Percentiles rank a stretch among this genome's conserved stretches.
Conservation (phyloP, 1,140 invertebrate species). For the Micrasema minimum region DNA sequence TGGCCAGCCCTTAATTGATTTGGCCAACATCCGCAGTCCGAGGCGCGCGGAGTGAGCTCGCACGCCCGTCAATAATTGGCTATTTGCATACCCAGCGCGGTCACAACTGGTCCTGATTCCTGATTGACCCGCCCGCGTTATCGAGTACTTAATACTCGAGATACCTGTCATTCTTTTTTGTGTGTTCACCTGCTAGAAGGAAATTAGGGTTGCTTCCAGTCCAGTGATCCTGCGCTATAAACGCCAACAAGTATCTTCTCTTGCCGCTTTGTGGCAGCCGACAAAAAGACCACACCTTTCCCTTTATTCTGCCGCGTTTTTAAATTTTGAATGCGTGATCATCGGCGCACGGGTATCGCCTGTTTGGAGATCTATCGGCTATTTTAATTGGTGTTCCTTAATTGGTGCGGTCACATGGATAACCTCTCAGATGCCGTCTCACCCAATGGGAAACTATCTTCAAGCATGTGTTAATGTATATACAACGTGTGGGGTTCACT, state of each 20-base stretch:
- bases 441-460: slow-evolving; percentile 21
- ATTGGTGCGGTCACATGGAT: slow-evolving; percentile 36
- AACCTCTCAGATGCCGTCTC: slow-evolving; percentile 11
- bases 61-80: slow-evolving; percentile 24
- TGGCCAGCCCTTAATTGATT: slow-evolving; percentile 18
- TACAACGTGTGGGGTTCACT: slow-evolving; percentile 22
- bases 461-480: slow-evolving; percentile 32
- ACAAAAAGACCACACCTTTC: slow-evolving; percentile 37
- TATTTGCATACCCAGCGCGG: slow-evolving; percentile 29
- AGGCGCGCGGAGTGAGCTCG: neutral
- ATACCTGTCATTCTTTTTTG: slow-evolving; percentile 24
- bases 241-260: slow-evolving; percentile 23
- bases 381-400: slow-evolving; percentile 45
- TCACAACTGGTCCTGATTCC: slow-evolving; percentile 21
- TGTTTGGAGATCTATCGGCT: slow-evolving; percentile 20
- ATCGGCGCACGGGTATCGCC: slow-evolving; percentile 15
- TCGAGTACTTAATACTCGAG: slow-evolving; percentile 24
- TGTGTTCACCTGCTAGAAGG: slow-evolving; percentile 24
- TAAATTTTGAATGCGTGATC: slow-evolving; percentile 35
- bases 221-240: slow-evolving; percentile 13
- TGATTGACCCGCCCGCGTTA: slow-evolving; percentile 12
- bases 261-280: slow-evolving; percentile 22
- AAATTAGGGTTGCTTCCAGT: slow-evolving; percentile 32
- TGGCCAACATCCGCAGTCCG: slow-evolving; percentile 21
- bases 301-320: slow-evolving; percentile 36